Evolutionary conservation across 1,140 invertebrate species (phyloP), one percentile per base, ranked within the genome.

Genomic region (Pogonus chalceus): DNA sequence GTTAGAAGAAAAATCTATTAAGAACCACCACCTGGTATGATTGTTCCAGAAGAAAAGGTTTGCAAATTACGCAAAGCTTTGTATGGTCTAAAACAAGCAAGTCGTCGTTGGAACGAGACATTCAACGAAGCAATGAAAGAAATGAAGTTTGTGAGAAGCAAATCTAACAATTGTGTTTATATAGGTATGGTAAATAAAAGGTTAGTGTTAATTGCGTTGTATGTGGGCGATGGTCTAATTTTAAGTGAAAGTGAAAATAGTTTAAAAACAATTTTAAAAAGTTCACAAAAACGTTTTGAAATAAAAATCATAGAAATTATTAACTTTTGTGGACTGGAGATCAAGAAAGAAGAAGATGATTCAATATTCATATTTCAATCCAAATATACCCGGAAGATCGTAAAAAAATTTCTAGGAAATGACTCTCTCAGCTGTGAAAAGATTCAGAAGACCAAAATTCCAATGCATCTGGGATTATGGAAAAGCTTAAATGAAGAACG

Each of bases 41-140:
- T 20, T 20, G 26, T 16, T 26, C 23, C 35, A 51, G 20, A 46
- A 10, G 21, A 24, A 16, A 14, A 20, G 3, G 49, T 55, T n/a
- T 26, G 35, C 22, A n/a, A 60, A 21, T 26, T 58, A 20, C 53
- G 52, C 16, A 61, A 62, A 39, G 52, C 67, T 2, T 53, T 70
- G 16, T 70, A 71, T 58, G 67, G 67, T 1, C 51, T 71, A 2
- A 67, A 69, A 47, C 65, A 68, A 51, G 59, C 65, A 1, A 53
- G 62, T 21, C 56, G 55, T 52, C 51, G 56, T 43, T 67, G 63
- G 66, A 63, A 65, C 54, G 14, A 48, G 9, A 62, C 56, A 53
- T 35, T 67, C n/a, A 55, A 65, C 51, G 20, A 55, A 48, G 49
- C 35, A 22, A 56, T 69, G 24, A 51, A 56, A 46, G 49, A 54